Evolutionary conservation across 2,888 invertebrate species (phyloP), one percentile per base, ranked within the genome.

Genomic region (Pterostichus niger): DNA sequence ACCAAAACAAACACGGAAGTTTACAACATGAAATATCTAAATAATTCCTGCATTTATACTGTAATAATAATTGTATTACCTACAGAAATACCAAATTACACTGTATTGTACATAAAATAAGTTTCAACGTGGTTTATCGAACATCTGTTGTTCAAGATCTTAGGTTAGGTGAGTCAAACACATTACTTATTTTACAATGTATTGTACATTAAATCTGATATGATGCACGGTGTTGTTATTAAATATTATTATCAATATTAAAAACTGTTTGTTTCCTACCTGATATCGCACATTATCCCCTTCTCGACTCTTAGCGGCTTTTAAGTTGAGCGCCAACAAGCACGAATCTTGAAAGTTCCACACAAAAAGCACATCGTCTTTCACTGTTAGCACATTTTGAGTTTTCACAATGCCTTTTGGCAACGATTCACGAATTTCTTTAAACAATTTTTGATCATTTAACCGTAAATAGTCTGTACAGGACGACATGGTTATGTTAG

Each of bases 291-390:
- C 90, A 82, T 92, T 91, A 82, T 92, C 91, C 40, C 88, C 88
- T 81, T 88, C 88, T 81, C 90, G 87, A 44, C 88, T 85, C 77
- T 90, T 88, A 7, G 89, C 89, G 15, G 89, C 89, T 85, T 92
- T 91, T 84, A 94, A 86, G 88, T 94, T 94, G 85, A 94, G 89
- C 84, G 93, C 91, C 86, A 93, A 90, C 84, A 95, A 91, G 88
- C 93, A 94, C 87, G 92, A 93, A 88, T 94, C 93, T 82, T 91
- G 89, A 0, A 92, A 91, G 87, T 93, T 92, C 95, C 95, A 95
- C 86, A 93, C 91, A 87, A 93, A 95, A 82, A 95, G 89, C 85
- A 94, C 92, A 88, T 94, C 93, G 85, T 94, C 94, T 84, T 92
- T 92, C 79, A 94, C 91, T 86, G 92, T 92, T 35, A 94, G 88